Base-by-base conservation (phyloP, 2,113 vertebrate species). In the Lepidothrix coronata region DNA sequence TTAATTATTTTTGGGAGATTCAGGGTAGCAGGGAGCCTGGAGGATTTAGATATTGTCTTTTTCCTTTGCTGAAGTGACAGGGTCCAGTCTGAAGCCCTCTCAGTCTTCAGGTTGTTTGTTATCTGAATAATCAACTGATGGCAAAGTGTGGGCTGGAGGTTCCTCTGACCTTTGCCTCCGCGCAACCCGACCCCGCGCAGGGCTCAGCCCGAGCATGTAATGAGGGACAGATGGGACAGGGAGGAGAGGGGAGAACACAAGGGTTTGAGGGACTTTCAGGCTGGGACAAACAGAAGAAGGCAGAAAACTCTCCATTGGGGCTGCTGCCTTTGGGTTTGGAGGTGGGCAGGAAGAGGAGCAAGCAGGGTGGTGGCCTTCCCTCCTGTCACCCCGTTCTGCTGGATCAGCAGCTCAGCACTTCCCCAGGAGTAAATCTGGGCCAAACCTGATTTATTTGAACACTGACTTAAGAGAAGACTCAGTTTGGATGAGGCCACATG, bases 161-260 rank as follows among this genome's bases (percentile, higher is more conserved):
- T 90, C 71, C 90, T 89, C 88, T 96, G 96, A 97, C 96, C 96
- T 96, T 93, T 97, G 94, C 83, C 95, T 97, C 17, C 0, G 27
- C 7, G 46, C 88, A 97, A 91, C 85, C 87, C 2, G 83, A 97
- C 83, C 95, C 92, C 48, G 9, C 1, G 20, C 76, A 12, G 67
- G 12, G 28, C 41, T 93, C 91, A 93, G 89, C 61, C 44, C 8
- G 96, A 91, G 93, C 91, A 85, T 96, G 93, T 97, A 97, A 97
- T 89, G 93, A 97, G 93, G 24, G 61, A 65, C 97, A 97, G 95
- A 96, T 97, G 97, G 20, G 72, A 52, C 67, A 58, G 96, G 41
- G 37, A 72, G 74, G 79, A n/a, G 46, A 86, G 86, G 27, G 75
- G 44, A 93, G 70, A 30, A 46, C 82, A 14, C 88, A 37, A 44